Base-by-base conservation (phyloP, 2,797 vertebrate species). In the Halcyon smyrnensis region DNA sequence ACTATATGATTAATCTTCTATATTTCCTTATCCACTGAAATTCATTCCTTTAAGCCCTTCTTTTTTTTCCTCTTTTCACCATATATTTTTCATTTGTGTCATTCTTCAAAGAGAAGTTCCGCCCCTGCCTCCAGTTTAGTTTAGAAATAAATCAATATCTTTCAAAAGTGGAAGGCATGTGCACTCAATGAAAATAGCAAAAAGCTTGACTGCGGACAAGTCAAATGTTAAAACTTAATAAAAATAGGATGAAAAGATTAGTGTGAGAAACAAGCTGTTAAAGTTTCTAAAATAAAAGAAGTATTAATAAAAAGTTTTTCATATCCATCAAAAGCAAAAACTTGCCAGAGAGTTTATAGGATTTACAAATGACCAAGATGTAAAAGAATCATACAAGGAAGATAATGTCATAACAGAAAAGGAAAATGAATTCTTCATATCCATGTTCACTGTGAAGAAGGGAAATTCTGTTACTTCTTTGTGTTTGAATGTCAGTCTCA, bases 361-460 rank as follows among this genome's bases (percentile, higher is more conserved):
- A 85, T 96, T 96, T 95, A 93, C 90, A 96, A 96, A 96, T 95
- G 90, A 91, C 85, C 79, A 91, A 95, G 88, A 90, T 91, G 93
- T 91, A 93, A 83, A 95, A 91, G 64, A 95, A 94, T 85, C 82
- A 70, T 87, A 88, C 93, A 91, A 90, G 64, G 19, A 80, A 94
- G 95, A 96, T 96, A 95, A 91, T 80, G 93, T 94, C 92, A 85
- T 32, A 87, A 59, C 39, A 87, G n/a, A 91, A 64, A 95, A 95
- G 85, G 92, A 93, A 93, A 95, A 96, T 91, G 43, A 93, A 80
- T 85, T 83, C 92, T 90, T 96, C 71, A 78, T 93, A 92, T 84
- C 62, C 87, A 94, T 39, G 39, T 85, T 77, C 36, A 21, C 68
- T 13, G 15, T 14, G 19, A 87, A 73, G 46, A 80, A 76, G 64